phyloP scores from a whole-genome alignment of 2,113 vertebrate genomes.

The Prinia subflava region DNA sequence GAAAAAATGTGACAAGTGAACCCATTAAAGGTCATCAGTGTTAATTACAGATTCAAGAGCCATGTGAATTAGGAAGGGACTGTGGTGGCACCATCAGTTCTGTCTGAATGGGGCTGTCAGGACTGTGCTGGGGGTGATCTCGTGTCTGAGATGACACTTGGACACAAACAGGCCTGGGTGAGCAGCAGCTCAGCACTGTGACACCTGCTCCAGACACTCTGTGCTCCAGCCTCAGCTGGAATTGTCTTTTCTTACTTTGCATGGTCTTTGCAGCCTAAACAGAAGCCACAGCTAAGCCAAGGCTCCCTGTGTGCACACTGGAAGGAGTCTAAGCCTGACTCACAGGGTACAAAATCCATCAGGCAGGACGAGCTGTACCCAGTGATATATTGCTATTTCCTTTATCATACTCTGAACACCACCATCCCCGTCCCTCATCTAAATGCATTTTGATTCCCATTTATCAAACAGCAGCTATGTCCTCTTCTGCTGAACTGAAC shows the following conservation, averaged over 20 bases:
- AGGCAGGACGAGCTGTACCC: not conserved
- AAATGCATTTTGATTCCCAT: slow-evolving; percentile 60
- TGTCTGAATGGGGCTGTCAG: not conserved
- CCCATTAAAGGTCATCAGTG: not conserved
- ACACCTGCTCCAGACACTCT: not conserved
- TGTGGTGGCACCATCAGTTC: not conserved
- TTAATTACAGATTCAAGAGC: not conserved
- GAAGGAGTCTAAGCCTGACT: not conserved
- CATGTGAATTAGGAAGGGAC: accelerated
- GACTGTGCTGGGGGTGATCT: too few relatives aligned
- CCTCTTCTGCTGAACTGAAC: slow-evolving; percentile 4
- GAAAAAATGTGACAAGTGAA: not conserved
- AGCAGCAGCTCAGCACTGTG: not conserved
- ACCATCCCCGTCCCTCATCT: slow-evolving; percentile 6
- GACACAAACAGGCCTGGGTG: not conserved
- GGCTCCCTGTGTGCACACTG: not conserved
- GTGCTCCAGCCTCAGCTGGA: not conserved
- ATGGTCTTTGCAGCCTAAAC: not conserved
- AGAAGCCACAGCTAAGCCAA: not conserved
- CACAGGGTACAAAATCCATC: slow-evolving; percentile 37
- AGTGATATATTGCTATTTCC: slow-evolving; percentile 39
- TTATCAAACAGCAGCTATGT: slow-evolving; percentile 51
- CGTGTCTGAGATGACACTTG: accelerated
- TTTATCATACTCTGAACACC: slow-evolving; percentile 38
- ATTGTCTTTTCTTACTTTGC: not conserved